Percentiles rank a stretch among this genome's conserved stretches.
Evolutionary conservation across 2,113 vertebrate species (phyloP).

Genomic region (Urocitellus parryii): DNA sequence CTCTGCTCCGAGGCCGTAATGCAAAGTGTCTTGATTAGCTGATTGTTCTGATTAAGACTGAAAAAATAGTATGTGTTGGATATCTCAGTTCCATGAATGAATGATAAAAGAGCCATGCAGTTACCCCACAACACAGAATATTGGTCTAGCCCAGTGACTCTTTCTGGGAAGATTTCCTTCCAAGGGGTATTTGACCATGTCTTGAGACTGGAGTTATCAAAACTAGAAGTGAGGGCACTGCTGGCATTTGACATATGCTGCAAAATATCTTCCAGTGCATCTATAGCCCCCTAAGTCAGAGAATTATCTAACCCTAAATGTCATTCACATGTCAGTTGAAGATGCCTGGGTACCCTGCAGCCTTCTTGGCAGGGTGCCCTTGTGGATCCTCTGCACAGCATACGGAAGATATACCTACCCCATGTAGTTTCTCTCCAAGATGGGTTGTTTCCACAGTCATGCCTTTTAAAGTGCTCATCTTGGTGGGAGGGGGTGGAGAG

Average conservation of each 20-base stretch:
- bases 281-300: rapidly evolving
- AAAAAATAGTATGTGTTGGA: background rate
- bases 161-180: background rate
- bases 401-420: background rate
- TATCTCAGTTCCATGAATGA: background rate
- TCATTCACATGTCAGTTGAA: background rate
- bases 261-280: rapidly evolving
- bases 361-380: background rate
- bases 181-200: background rate
- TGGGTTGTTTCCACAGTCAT: background rate
- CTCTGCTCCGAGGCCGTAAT: background rate
- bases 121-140: background rate
- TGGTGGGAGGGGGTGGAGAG: too few species aligned
- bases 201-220: background rate
- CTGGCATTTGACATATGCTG: background rate
- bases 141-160: background rate
- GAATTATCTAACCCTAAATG: rapidly evolving
- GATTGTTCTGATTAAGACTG: background rate
- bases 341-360: background rate
- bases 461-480: background rate
- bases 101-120: background rate
- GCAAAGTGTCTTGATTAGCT: background rate
- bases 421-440: background rate
- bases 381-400: background rate
- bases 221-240: background rate